phyloP scores from a whole-genome alignment of 2,113 vertebrate genomes.

The Etheostoma spectabile region DNA sequence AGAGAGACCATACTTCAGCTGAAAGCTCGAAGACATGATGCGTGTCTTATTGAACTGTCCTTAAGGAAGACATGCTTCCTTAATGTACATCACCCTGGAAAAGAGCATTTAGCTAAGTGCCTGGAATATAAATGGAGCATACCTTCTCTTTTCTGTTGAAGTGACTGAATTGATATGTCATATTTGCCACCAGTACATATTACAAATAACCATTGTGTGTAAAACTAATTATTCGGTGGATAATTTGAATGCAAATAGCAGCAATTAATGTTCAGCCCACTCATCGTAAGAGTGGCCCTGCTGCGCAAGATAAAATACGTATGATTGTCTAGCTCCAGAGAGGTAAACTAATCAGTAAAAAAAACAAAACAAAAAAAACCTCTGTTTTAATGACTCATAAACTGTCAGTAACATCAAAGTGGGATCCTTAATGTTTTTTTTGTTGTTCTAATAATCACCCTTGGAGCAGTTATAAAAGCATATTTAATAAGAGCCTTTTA shows the following conservation, averaged over 20 bases:
- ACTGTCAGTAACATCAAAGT: slow-evolving; percentile 68
- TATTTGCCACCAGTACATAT: background rate
- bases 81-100: slow-evolving; percentile 17
- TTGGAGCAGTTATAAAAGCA: slow-evolving; percentile 63
- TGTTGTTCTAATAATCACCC: slow-evolving; percentile 51
- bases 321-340: slow-evolving; percentile 54
- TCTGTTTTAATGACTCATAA: slow-evolving; percentile 65
- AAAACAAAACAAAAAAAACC: slow-evolving; percentile 25
- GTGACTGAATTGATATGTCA: slow-evolving; percentile 30
- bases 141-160: slow-evolving; percentile 21
- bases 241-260: slow-evolving; percentile 74
- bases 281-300: slow-evolving; percentile 45
- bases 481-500: slow-evolving; percentile 67
- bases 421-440: slow-evolving; percentile 38
- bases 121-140: slow-evolving; percentile 33
- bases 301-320: slow-evolving; percentile 49
- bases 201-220: slow-evolving; percentile 34
- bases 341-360: slow-evolving; percentile 66
- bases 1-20: slow-evolving; percentile 19
- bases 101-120: slow-evolving; percentile 36
- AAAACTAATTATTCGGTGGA: slow-evolving; percentile 62
- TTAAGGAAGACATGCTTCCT: slow-evolving; percentile 18
- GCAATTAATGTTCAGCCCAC: slow-evolving; percentile 57
- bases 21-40: slow-evolving; percentile 50
- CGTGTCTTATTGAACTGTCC: slow-evolving; percentile 34